phyloP scores from a whole-genome alignment of 2,888 invertebrate genomes.

The Polydrusus cervinus region DNA sequence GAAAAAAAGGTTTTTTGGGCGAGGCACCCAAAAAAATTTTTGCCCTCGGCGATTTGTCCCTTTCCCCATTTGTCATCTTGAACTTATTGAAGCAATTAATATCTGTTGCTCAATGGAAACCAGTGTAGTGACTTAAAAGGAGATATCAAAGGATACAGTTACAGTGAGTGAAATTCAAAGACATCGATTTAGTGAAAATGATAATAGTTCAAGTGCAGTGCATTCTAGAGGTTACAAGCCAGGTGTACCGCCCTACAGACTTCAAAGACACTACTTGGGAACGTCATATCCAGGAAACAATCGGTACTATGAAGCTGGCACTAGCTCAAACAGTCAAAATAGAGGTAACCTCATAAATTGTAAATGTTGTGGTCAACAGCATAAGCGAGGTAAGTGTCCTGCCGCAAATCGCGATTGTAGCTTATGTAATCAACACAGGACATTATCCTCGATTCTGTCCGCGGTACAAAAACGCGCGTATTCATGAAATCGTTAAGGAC shows the following conservation, averaged over 20 bases:
- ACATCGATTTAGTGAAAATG: neutral
- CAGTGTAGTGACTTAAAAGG: constrained; percentile 17
- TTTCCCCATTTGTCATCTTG: too few relatives aligned
- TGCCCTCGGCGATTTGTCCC: too few relatives aligned
- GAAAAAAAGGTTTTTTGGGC: too few relatives aligned
- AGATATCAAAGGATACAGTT: constrained; percentile 30
- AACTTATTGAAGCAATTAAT: constrained; percentile 40
- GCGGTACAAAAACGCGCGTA: neutral
- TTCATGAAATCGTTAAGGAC: constrained; percentile 13
- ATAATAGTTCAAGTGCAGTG: neutral
- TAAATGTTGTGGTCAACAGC: constrained; percentile 18
- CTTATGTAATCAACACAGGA: constrained; percentile 3
- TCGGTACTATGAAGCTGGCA: neutral
- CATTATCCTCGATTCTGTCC: constrained; percentile 12
- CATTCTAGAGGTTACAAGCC: neutral
- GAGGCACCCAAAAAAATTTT: too few relatives aligned
- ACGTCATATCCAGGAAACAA: neutral
- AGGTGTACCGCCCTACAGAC: neutral
- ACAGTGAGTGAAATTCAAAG: constrained; percentile 8
- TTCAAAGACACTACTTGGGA: neutral
- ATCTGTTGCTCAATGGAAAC: constrained; percentile 49
- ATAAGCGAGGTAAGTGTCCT: constrained; percentile 17
- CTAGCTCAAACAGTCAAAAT: constrained; percentile 3
- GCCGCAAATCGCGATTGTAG: constrained; percentile 1
- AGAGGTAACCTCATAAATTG: constrained; percentile 14